Percentiles rank a stretch among this genome's conserved stretches.
phyloP scores from a whole-genome alignment of 2,113 vertebrate species.

The Nothobranchius kuhntae region DNA sequence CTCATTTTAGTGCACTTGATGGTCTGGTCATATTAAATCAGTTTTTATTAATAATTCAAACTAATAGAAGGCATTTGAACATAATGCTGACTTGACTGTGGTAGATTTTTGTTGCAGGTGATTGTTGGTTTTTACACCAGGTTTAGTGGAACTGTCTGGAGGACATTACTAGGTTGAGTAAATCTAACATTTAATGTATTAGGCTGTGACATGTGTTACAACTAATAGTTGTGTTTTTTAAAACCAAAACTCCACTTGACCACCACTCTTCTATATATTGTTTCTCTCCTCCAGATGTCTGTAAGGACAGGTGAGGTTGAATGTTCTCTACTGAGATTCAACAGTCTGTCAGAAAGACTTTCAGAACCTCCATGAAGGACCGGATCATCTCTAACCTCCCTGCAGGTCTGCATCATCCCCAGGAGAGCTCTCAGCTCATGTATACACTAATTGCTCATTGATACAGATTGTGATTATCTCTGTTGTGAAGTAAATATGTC shows the following conservation, averaged over 20 bases:
- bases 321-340: slow-evolving; percentile 13
- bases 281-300: slow-evolving; percentile 1
- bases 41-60: no score
- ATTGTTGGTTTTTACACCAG: no score
- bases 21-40: no score
- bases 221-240: background rate
- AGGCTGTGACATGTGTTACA: background rate
- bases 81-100: no score
- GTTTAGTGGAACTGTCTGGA: no score
- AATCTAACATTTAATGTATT: no score
- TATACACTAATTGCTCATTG: slow-evolving; percentile 75
- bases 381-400: slow-evolving; percentile 18
- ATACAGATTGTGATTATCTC: slow-evolving; percentile 75
- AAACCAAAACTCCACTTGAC: background rate
- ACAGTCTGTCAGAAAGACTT: slow-evolving; percentile 6
- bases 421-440: slow-evolving; percentile 58
- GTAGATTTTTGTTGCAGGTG: no score
- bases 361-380: slow-evolving; percentile 1
- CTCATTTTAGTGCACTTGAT: no score
- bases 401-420: slow-evolving; percentile 31
- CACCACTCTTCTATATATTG: slow-evolving; percentile 7
- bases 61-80: no score
- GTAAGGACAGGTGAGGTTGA: slow-evolving; percentile 2
- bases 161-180: no score
- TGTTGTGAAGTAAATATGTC: slow-evolving; percentile 72